Evolutionary conservation across 2,797 vertebrate genomes (phyloP), one percentile per base, ranked within the genome.

Genomic region (Arctocebus calabarensis): DNA sequence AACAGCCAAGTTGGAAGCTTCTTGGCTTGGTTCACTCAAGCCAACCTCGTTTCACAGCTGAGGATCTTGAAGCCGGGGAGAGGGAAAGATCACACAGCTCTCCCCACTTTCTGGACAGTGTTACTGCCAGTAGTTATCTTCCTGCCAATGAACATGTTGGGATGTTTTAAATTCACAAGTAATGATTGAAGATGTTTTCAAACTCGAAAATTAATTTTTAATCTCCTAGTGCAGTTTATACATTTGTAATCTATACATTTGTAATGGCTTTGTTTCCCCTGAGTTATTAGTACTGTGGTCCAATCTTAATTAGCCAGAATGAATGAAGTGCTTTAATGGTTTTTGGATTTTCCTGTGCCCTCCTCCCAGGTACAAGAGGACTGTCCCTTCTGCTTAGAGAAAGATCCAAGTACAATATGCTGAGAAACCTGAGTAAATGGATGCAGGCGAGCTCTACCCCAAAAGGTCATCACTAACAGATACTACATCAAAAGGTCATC

Each of bases 201-300:
- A 52, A 78, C 23, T 48, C 12, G 55, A 94, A 62, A 89, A 34
- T 57, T 71, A 70, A n/a, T 75, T 94, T 88, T 84, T 45, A 74
- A 83, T 82, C 25, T 86, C 13, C 43, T 40, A 7, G 64, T 27
- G 14, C 40, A 20, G 70, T 20, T 83, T 83, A 57, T 59, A 66
- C 32, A 34, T 37, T 83, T 90, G 14, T 66, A 77, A 48, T 40
- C n/a, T 83, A 78, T 40, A 40, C 40, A 40, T 40, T 40, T 40
- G 40, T 40, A 40, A 40, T 40, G 14, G 1, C 78, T 88, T 89
- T 43, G 25, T 84, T 91, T 78, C 5, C 34, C 70, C 37, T 48
- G 25, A 79, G 13, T 37, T 91, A 32, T 34, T 52, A 40, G n/a
- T 88, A 52, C 52, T 23, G 3, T 29, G 11, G 23, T 70, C 34